Evolutionary conservation across 2,113 vertebrate species (phyloP).

Genomic region (Cricetomys ansorgei): DNA sequence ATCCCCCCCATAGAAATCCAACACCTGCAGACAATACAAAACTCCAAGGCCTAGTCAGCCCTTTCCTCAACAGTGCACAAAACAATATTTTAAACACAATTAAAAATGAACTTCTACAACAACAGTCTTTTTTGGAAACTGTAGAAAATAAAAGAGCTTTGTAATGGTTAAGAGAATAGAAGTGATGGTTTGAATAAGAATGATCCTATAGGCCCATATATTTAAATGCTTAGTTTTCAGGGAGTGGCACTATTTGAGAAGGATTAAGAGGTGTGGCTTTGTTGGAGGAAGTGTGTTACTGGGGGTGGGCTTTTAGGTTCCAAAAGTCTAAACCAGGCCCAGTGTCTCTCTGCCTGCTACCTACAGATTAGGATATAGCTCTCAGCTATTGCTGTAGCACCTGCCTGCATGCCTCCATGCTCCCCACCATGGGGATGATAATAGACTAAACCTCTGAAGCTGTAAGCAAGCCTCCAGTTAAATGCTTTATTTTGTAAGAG

Average conservation of each 20-base stretch:
- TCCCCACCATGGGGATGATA: background rate
- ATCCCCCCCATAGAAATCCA: no score
- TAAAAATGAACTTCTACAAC: no score
- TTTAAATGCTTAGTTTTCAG: background rate
- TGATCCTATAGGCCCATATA: background rate
- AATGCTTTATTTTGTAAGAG: background rate
- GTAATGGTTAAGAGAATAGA: background rate
- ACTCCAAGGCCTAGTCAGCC: no score
- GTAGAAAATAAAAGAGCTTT: background rate
- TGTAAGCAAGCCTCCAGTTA: background rate
- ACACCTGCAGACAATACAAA: no score
- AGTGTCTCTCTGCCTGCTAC: background rate
- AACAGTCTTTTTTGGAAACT: background rate
- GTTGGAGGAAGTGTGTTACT: background rate
- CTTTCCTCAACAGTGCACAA: no score
- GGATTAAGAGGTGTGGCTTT: background rate
- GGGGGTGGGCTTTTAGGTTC: background rate
- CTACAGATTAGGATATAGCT: background rate
- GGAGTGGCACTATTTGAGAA: background rate
- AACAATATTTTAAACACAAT: no score
- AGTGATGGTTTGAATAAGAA: background rate
- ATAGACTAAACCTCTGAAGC: background rate
- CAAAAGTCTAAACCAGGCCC: background rate
- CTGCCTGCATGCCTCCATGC: background rate
- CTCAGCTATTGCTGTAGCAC: background rate